Evolutionary conservation across 2,113 vertebrate species (phyloP).

Genomic region (Myxocyprinus asiaticus): DNA sequence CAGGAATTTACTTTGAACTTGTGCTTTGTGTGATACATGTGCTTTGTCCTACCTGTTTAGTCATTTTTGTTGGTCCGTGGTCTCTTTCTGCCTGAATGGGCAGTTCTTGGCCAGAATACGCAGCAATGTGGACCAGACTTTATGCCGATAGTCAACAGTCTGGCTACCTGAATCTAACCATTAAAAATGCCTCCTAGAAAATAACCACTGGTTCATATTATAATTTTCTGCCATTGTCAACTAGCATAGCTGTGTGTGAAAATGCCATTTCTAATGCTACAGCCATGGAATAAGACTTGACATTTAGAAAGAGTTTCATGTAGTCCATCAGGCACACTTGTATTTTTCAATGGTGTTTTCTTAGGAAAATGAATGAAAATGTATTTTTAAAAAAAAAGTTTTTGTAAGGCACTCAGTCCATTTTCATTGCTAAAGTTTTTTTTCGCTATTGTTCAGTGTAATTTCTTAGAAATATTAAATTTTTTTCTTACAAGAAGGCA

Average conservation of each 20-base stretch:
- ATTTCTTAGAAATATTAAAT: background rate
- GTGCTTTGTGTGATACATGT: too few species aligned
- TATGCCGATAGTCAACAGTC: too few species aligned
- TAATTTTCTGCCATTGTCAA: background rate
- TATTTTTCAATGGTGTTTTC: slow-evolving; percentile 12
- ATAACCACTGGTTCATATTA: background rate
- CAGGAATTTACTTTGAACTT: too few species aligned
- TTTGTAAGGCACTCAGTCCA: background rate
- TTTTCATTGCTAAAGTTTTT: slow-evolving; percentile 12
- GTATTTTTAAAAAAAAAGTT: slow-evolving; percentile 5
- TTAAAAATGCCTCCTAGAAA: too few species aligned
- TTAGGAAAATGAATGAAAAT: background rate
- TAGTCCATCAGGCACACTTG: slow-evolving; percentile 25
- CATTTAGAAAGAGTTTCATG: slow-evolving; percentile 42
- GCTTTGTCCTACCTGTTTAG: too few species aligned
- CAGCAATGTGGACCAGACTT: too few species aligned
- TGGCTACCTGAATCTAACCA: too few species aligned
- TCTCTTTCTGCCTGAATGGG: too few species aligned
- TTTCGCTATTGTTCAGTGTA: background rate
- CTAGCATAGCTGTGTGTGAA: slow-evolving; percentile 13
- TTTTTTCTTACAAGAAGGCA: slow-evolving; percentile 3
- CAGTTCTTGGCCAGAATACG: too few species aligned
- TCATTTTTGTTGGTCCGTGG: too few species aligned
- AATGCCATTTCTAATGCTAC: slow-evolving; percentile 41
- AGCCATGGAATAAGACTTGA: slow-evolving; percentile 48